Evolutionary conservation across 2,888 invertebrate genomes (phyloP).

Genomic region (Leucozona laternaria): DNA sequence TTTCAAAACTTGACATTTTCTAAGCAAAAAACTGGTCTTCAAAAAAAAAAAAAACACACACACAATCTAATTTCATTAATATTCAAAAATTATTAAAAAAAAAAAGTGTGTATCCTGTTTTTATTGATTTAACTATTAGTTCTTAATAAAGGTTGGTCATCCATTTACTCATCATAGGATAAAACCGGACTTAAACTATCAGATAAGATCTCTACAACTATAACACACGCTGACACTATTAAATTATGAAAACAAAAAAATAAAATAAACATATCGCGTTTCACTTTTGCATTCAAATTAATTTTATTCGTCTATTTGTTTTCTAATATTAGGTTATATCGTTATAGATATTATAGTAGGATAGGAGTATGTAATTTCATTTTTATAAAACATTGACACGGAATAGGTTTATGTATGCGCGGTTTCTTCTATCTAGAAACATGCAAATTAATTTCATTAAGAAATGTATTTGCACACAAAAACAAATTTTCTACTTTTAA

Average conservation of each 20-base stretch:
- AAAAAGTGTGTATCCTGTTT: neutral
- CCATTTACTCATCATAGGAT: neutral
- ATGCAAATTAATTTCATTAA: constrained; percentile 18
- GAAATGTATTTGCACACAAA: neutral
- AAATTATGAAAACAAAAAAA: constrained; percentile 3
- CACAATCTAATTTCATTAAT: neutral
- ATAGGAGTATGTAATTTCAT: constrained; percentile 12
- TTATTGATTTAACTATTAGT: neutral
- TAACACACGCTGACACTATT: constrained; percentile 44
- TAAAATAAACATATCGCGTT: neutral
- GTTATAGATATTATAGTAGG: neutral
- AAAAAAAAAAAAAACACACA: too few species aligned
- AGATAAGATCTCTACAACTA: constrained; percentile 44
- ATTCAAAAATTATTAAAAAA: neutral
- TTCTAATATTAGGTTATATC: constrained; percentile 1
- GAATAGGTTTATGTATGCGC: neutral
- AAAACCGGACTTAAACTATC: constrained; percentile 38
- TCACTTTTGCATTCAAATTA: constrained; percentile 26
- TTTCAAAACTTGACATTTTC: neutral
- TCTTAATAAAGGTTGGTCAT: constrained; percentile 23
- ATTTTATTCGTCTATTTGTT: constrained; percentile 18
- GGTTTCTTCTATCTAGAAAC: neutral
- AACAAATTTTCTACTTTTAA: neutral
- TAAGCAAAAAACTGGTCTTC: neutral
- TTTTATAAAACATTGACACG: constrained; percentile 2